phyloP scores from a whole-genome alignment of 2,113 vertebrate genomes.

The Conger conger region DNA sequence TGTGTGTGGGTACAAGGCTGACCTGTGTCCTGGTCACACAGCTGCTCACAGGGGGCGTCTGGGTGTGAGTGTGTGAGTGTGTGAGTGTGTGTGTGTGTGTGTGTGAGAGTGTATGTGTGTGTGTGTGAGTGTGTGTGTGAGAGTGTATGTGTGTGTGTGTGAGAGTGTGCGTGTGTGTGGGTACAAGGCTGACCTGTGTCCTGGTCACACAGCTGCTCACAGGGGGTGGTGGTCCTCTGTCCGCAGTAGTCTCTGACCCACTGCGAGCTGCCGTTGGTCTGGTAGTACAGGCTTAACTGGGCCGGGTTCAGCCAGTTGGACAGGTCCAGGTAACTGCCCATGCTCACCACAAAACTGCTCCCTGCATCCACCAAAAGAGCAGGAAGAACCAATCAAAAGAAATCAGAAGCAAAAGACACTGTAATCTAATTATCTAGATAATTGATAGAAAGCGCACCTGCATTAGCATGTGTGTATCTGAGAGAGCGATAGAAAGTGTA shows the following conservation, averaged over 20 bases:
- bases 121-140: neutral
- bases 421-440: too few species aligned
- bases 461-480: neutral
- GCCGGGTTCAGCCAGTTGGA: conserved; percentile 97
- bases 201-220: conserved; percentile 93
- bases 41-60: too few species aligned
- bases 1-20: neutral
- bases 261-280: conserved; percentile 89
- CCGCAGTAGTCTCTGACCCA: conserved; percentile 94
- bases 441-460: too few species aligned
- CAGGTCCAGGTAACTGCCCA: conserved; percentile 93
- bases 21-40: too few species aligned
- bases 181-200: conserved; percentile 83
- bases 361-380: conserved; percentile 64
- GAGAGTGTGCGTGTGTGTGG: neutral
- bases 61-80: conserved; percentile 2
- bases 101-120: neutral
- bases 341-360: conserved; percentile 95
- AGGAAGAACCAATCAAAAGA: neutral
- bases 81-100: neutral
- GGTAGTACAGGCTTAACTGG: conserved; percentile 91
- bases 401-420: too few species aligned
- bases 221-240: conserved; percentile 90
- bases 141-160: conserved; percentile 3
- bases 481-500: too few species aligned